Evolutionary conservation across 2,797 vertebrate species (phyloP).

Genomic region (Rhabdomys pumilio): DNA sequence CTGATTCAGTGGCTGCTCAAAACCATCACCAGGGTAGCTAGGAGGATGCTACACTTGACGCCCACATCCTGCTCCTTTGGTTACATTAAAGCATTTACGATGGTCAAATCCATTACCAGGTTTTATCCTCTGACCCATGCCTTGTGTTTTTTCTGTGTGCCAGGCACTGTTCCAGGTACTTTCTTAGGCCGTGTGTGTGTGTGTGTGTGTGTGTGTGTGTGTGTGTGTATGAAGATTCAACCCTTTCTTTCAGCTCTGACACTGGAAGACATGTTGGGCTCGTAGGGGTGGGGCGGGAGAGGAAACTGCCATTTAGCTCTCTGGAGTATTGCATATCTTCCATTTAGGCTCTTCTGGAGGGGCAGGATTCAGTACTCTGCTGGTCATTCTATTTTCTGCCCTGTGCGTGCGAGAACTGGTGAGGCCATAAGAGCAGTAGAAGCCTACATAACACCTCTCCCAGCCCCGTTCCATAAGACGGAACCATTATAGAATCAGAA

Average conservation of each 20-base stretch:
- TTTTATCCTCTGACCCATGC: neutral
- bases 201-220: neutral
- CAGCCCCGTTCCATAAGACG: rapidly evolving
- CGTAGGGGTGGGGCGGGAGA: neutral
- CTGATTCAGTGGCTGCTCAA: neutral
- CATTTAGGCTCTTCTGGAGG: neutral
- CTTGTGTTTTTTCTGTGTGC: neutral
- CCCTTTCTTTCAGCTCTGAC: neutral
- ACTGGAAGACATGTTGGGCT: neutral
- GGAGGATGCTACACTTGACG: rapidly evolving
- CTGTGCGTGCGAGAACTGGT: neutral
- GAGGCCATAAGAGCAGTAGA: neutral
- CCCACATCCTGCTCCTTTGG: neutral
- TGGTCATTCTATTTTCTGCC: neutral
- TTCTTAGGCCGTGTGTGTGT: neutral
- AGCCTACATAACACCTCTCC: neutral
- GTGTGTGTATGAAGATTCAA: neutral
- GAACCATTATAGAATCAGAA: neutral
- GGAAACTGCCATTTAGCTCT: neutral
- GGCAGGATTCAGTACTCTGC: neutral
- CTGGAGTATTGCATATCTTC: neutral
- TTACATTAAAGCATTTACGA: neutral
- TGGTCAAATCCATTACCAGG: neutral
- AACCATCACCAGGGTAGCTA: neutral
- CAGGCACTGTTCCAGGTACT: neutral